These are phyloP conservation scores for Merops nubicus DNA, from an alignment of 2,113 vertebrate species.

Conservation along the genomic window DNA sequence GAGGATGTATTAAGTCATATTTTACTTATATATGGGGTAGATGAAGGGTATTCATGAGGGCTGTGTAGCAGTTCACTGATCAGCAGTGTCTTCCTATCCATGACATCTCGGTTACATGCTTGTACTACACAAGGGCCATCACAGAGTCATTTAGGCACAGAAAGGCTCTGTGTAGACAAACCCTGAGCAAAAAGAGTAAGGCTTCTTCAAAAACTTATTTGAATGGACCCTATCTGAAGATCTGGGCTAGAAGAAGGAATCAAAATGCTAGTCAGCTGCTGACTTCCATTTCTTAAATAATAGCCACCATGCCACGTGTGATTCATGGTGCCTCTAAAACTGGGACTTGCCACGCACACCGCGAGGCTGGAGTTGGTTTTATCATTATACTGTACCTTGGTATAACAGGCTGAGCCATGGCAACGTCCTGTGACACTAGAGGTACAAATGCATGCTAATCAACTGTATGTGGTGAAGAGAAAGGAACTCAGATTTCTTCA, in stretches of 20 bases:
- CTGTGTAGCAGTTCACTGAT: not conserved
- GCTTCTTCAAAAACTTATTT: not conserved
- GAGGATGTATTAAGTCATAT: not conserved
- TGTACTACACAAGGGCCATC: not conserved
- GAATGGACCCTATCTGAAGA: not conserved
- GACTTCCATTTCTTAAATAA: not conserved
- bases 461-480: not conserved
- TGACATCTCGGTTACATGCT: not conserved
- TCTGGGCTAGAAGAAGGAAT: not conserved
- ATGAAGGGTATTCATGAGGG: not conserved
- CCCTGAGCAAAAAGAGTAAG: not conserved
- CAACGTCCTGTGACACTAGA: not conserved
- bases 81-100: not conserved
- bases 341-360: not conserved
- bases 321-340: not conserved
- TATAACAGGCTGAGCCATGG: not conserved
- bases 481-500: not conserved
- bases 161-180: not conserved
- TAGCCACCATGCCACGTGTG: accelerated
- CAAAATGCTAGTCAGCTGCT: not conserved
- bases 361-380: too few species aligned
- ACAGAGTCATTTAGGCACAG: not conserved
- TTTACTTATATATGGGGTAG: not conserved
- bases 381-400: not conserved
- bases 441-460: not conserved